Conservation (phyloP, 2,113 vertebrate species). For the Cyphomyrus discorhynchus region DNA sequence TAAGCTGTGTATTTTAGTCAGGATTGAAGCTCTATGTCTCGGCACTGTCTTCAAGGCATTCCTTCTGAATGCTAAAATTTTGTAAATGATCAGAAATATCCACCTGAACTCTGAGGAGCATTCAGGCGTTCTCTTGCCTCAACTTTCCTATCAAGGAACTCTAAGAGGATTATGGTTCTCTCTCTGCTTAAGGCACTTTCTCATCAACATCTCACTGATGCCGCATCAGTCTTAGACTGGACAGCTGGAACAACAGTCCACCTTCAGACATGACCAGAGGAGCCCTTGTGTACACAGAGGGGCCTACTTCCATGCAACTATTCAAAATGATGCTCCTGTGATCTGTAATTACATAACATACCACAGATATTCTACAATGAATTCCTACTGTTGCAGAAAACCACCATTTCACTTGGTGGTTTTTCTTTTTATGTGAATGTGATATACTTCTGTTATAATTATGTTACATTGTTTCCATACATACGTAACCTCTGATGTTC, state of each 20-base stretch:
- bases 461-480: background rate
- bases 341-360: background rate
- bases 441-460: background rate
- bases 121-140: background rate
- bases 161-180: background rate
- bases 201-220: background rate
- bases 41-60: background rate
- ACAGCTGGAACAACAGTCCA: background rate
- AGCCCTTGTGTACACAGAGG: background rate
- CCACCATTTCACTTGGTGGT: background rate
- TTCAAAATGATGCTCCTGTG: background rate
- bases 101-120: background rate
- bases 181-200: background rate
- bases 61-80: background rate
- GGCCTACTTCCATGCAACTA: background rate
- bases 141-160: background rate
- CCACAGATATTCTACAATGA: background rate
- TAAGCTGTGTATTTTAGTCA: background rate
- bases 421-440: background rate
- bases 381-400: background rate
- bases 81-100: background rate
- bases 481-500: background rate
- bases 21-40: background rate
- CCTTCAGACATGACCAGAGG: background rate
- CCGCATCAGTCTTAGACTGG: background rate